These are phyloP conservation scores for Xestia sexstrigata DNA, from an alignment of 2,888 invertebrate species.

Conservation along the genomic window DNA sequence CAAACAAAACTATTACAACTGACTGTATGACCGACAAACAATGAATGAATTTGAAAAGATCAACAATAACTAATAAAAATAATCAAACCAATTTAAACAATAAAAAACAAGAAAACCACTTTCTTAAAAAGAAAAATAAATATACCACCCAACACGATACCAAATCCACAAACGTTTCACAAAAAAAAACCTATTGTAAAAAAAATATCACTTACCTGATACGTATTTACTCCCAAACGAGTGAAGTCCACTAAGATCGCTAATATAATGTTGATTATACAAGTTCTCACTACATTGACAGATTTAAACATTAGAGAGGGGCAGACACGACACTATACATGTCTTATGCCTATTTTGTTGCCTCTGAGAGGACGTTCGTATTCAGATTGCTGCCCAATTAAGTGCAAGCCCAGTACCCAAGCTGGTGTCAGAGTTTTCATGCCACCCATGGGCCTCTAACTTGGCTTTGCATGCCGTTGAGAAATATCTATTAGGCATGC, in stretches of 20 bases:
- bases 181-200: background rate
- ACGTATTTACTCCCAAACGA: conserved; percentile 30
- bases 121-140: background rate
- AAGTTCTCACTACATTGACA: conserved; percentile 27
- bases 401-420: background rate
- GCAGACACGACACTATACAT: conserved; percentile 17
- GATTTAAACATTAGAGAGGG: background rate
- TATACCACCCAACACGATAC: background rate
- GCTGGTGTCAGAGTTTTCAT: too few species aligned
- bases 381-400: background rate
- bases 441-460: too few species aligned
- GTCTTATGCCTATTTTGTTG: conserved; percentile 21
- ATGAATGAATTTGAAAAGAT: background rate
- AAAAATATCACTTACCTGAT: conserved; percentile 26
- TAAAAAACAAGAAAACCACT: background rate
- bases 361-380: conserved; percentile 37
- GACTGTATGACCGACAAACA: background rate
- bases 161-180: background rate
- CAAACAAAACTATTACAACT: background rate
- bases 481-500: too few species aligned
- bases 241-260: conserved; percentile 36
- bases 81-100: background rate
- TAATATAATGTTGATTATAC: conserved; percentile 43
- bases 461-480: too few species aligned
- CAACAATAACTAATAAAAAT: background rate